Conservation (phyloP, 92 coral and sea anemone genomes). For the Phenganax stokvisi region DNA sequence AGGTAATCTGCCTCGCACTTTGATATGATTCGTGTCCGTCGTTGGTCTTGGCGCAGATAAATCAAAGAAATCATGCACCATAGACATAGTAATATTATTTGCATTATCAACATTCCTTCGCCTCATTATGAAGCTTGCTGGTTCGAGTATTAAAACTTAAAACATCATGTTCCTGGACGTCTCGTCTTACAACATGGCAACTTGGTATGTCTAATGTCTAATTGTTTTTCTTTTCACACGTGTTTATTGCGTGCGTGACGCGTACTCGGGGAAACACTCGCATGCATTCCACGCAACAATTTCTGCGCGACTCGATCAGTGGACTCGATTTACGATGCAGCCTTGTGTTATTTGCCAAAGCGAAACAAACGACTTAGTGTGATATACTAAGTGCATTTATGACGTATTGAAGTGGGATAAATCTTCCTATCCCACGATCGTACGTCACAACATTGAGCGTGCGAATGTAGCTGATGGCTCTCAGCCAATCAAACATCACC, state of each 20-base stretch:
- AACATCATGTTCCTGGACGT: neutral
- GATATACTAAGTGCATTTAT: too few species aligned
- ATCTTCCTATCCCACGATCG: too few species aligned
- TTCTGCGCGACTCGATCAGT: too few species aligned
- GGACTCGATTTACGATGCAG: too few species aligned
- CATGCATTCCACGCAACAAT: neutral
- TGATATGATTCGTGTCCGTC: conserved; percentile 48
- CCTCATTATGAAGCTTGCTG: conserved; percentile 24
- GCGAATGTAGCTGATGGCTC: too few species aligned
- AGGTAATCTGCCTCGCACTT: conserved; percentile 57
- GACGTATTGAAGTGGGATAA: too few species aligned
- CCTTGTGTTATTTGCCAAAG: too few species aligned
- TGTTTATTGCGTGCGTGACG: neutral
- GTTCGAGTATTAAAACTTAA: neutral
- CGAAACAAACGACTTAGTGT: too few species aligned
- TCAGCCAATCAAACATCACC: too few species aligned
- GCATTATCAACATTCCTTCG: conserved; percentile 16
- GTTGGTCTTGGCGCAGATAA: conserved; percentile 62
- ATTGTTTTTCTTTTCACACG: conserved; percentile 3
- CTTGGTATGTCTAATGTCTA: too few species aligned
- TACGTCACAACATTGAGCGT: too few species aligned
- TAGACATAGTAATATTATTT: conserved; percentile 64
- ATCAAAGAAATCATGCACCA: conserved; percentile 74
- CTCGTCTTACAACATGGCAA: neutral
- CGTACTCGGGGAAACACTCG: neutral